phyloP scores from a whole-genome alignment of 2,113 vertebrate species.

The Malurus alboscapulatus region DNA sequence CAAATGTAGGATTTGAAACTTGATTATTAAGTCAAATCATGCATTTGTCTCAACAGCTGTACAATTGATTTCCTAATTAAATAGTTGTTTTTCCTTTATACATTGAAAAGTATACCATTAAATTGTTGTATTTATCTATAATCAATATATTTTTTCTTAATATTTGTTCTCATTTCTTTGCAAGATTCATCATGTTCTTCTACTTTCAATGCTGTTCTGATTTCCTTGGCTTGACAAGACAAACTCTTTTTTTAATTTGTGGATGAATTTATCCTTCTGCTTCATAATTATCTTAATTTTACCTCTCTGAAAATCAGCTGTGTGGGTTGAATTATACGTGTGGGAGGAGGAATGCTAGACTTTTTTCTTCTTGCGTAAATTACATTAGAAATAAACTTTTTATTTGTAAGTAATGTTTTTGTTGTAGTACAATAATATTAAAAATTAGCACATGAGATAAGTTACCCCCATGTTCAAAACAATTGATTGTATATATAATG shows the following conservation, averaged over 20 bases:
- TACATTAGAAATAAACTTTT: not conserved
- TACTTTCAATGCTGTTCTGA: not conserved
- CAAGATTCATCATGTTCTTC: not conserved
- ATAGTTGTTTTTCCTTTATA: not conserved
- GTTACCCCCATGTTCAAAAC: not conserved
- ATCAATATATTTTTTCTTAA: not conserved
- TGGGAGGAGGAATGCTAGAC: accelerated
- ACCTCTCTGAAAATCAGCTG: not conserved
- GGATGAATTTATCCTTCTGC: not conserved
- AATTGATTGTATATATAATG: not conserved
- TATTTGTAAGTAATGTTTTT: not conserved
- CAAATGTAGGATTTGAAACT: not conserved
- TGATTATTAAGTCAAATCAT: not conserved
- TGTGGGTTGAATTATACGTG: not conserved
- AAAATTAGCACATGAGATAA: not conserved
- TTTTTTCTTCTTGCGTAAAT: not conserved
- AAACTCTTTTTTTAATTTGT: not conserved
- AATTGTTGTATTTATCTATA: not conserved
- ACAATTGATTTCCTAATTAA: not conserved
- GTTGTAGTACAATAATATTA: not conserved
- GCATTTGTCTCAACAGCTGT: not conserved
- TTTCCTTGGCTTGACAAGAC: not conserved
- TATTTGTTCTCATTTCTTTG: not conserved
- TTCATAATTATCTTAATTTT: not conserved
- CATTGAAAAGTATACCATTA: not conserved